These are phyloP conservation scores for Gymnobelideus leadbeateri DNA, from an alignment of 2,113 vertebrate species.

Conservation along the genomic window DNA sequence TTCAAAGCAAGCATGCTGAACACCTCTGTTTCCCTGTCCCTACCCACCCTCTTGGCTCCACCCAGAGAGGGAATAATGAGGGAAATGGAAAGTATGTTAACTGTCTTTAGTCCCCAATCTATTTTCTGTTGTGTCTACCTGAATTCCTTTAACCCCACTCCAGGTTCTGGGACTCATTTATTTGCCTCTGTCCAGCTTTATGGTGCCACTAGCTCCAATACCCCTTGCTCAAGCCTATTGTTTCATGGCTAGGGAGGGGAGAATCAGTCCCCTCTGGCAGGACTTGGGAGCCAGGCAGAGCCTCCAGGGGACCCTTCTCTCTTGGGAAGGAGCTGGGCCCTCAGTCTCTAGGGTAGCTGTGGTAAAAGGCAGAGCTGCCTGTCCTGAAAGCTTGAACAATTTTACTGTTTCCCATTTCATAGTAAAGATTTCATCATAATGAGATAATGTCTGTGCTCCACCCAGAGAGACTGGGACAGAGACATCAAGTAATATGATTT, in stretches of 20 bases:
- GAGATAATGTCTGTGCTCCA: constrained; percentile 72
- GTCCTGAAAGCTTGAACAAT: background rate
- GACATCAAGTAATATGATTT: constrained; percentile 39
- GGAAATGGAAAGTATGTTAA: background rate
- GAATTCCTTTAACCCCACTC: background rate
- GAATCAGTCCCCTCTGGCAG: background rate
- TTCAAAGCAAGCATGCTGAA: background rate
- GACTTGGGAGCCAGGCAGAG: background rate
- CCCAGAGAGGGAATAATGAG: background rate
- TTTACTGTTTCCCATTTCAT: constrained; percentile 43
- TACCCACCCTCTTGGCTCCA: background rate
- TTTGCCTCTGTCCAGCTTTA: background rate
- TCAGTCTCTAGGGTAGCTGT: background rate
- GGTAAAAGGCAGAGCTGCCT: background rate
- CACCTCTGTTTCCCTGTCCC: background rate
- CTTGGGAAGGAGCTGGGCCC: constrained; percentile 29
- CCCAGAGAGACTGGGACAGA: constrained; percentile 51
- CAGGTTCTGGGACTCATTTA: background rate
- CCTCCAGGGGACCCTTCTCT: background rate
- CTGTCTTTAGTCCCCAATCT: background rate
- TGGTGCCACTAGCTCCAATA: background rate
- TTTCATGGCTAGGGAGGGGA: background rate
- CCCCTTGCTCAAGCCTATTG: background rate
- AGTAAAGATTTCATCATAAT: constrained; percentile 37
- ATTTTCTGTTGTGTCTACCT: background rate